Base-by-base conservation (phyloP, 2,888 invertebrate genomes). In the Corbicula japonica region DNA sequence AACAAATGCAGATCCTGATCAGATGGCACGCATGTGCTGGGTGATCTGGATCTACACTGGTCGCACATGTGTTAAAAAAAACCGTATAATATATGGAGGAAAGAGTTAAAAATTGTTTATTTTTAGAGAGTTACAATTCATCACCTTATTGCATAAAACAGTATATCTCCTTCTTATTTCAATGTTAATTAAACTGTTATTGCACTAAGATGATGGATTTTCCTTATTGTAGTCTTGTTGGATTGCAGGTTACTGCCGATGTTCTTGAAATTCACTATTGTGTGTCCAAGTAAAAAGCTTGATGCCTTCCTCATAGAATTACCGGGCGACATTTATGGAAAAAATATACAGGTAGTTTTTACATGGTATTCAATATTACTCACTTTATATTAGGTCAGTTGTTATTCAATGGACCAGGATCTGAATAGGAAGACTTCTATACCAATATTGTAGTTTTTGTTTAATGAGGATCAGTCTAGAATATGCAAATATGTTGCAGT, bases 231-330 rank as follows among this genome's bases (percentile, higher is more conserved):
- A 41, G 18, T 41, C 8, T 41, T 58, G 30, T 30, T 38, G 38
- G 21, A 34, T 38, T 80, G n/a, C 84, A 90, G 88, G 73, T 80
- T 76, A 44, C 52, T 86, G 4, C 89, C 91, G 32, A 90, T 86
- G 60, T 87, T 90, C 54, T 66, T 88, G n/a, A 87, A 86, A 66
- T 91, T 91, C 71, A 86, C 85, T 12, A 68, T 88, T 26, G 71
- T 86, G 6, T 88, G 89, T 72, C 60, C 84, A 46, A 73, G 74
- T 23, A 73, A 87, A n/a, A 86, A 84, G 15, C 75, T 90, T 12
- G 91, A 91, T 76, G 90, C 87, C 6, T 91, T 90, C 74, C 71
- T 91, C 1, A 78, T 90, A 62, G 86, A 88, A 62, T 41, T 91
- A 32, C 90, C 91, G 10, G 86, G 86, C 0, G 56, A 85, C 5